Percentiles rank a stretch among this genome's conserved stretches.
Evolutionary conservation across 2,888 invertebrate genomes (phyloP).

Genomic region (Halocaridina rubra): DNA sequence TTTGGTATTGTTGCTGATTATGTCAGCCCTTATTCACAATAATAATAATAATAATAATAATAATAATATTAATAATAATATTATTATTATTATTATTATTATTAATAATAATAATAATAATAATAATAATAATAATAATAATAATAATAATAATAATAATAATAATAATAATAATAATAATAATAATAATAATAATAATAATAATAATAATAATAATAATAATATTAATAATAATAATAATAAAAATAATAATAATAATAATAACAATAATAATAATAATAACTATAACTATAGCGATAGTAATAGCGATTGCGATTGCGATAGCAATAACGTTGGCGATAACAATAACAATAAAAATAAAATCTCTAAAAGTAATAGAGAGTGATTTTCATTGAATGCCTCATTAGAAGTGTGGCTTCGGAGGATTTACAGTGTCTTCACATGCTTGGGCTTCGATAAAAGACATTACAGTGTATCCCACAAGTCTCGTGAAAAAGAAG

Average conservation of each 20-base stretch:
- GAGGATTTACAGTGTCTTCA: no score
- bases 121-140: not conserved
- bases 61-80: no score
- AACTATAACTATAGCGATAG: not conserved
- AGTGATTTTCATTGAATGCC: no score
- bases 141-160: not conserved
- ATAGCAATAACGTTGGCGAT: no score
- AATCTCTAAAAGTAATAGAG: no score
- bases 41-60: not conserved
- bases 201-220: conserved; percentile 24
- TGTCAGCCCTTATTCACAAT: not conserved
- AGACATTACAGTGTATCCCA: no score
- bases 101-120: conserved; percentile 15
- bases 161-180: not conserved
- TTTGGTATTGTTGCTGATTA: conserved; percentile 1
- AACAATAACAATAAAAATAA: no score
- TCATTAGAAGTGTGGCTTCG: no score
- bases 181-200: conserved; percentile 1
- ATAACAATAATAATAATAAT: not conserved
- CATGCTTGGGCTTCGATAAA: no score
- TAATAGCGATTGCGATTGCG: no score
- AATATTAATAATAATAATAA: not conserved
- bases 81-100: no score
- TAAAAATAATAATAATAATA: conserved; percentile 16
- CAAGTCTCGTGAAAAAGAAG: no score